Conservation (phyloP, 2,113 vertebrate species). For the Ammodytes marinus region DNA sequence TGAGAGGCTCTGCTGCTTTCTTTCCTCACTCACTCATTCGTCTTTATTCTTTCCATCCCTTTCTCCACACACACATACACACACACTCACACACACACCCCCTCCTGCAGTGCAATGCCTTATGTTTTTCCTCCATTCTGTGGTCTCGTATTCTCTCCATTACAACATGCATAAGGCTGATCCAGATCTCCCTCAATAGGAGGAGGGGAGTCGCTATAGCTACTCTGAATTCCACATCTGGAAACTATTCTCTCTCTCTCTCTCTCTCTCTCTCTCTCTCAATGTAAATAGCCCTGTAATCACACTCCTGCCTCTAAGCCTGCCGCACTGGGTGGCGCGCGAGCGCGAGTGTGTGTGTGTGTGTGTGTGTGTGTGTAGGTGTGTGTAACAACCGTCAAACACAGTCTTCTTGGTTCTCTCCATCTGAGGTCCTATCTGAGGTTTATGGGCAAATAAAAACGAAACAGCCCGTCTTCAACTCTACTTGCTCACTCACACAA, state of each 20-base stretch:
- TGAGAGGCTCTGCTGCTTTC: slow-evolving; percentile 47
- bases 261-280: slow-evolving; percentile 34
- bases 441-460: slow-evolving; percentile 68
- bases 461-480: slow-evolving; percentile 49
- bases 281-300: slow-evolving; percentile 84
- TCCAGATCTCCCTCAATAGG: slow-evolving; percentile 46
- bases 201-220: slow-evolving; percentile 54
- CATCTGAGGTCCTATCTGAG: slow-evolving; percentile 62
- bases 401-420: slow-evolving; percentile 29
- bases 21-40: slow-evolving; percentile 21
- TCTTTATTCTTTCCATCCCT: slow-evolving; percentile 50
- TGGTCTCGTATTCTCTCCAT: slow-evolving; percentile 57
- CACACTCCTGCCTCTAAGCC: slow-evolving; percentile 53
- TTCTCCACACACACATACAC: slow-evolving; percentile 46
- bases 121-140: slow-evolving; percentile 54
- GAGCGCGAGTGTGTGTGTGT: slow-evolving; percentile 16
- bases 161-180: slow-evolving; percentile 35
- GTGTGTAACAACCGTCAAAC: slow-evolving; percentile 4
- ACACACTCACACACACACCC: slow-evolving; percentile 58
- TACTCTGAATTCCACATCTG: slow-evolving; percentile 86
- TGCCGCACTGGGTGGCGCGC: slow-evolving; percentile 43
- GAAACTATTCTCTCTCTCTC: slow-evolving; percentile 80
- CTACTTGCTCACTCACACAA: background rate
- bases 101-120: slow-evolving; percentile 53
- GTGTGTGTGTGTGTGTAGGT: slow-evolving; percentile 22